These are phyloP conservation scores for Sclerodermus sp. DNA, from an alignment of 2,888 invertebrate species.

Conservation along the genomic window DNA sequence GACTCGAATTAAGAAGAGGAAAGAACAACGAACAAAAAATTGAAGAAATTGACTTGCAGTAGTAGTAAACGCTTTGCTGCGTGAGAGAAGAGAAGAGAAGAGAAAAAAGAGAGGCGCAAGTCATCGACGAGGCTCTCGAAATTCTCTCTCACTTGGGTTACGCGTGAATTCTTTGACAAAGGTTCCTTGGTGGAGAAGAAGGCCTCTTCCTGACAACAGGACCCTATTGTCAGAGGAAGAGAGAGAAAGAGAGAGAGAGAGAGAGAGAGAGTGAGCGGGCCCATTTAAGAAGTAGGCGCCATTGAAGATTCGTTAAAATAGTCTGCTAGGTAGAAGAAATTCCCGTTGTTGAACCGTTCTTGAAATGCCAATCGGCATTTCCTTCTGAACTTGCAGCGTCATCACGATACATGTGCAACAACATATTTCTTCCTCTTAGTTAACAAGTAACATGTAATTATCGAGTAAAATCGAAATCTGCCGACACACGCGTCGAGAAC, in stretches of 20 bases:
- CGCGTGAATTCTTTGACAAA: conserved; percentile 36
- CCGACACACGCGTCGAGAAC: too few relatives aligned
- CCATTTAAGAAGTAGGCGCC: conserved; percentile 35
- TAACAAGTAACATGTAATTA: too few relatives aligned
- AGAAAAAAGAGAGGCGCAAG: conserved; percentile 46
- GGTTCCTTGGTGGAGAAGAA: conserved; percentile 36
- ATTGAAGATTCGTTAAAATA: conserved; percentile 42
- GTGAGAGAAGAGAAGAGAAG: too few relatives aligned
- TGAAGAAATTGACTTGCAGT: conserved; percentile 39
- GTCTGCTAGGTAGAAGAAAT: conserved; percentile 29
- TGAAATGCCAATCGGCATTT: too few relatives aligned
- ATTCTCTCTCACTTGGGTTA: conserved; percentile 31
- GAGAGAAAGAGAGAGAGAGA: too few relatives aligned
- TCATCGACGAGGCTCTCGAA: conserved; percentile 40
- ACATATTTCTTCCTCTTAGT: too few relatives aligned
- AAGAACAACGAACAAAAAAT: too few relatives aligned
- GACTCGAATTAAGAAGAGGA: too few relatives aligned
- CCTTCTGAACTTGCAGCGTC: too few relatives aligned
- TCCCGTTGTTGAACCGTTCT: neutral
- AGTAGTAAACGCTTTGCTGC: conserved; percentile 33
- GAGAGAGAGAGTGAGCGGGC: too few relatives aligned
- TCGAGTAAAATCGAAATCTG: too few relatives aligned
- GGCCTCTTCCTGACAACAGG: conserved; percentile 44
- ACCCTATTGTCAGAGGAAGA: conserved; percentile 48
- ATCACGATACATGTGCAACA: too few relatives aligned